Conservation (phyloP, 2,113 vertebrate species). For the Sorex fumeus region DNA sequence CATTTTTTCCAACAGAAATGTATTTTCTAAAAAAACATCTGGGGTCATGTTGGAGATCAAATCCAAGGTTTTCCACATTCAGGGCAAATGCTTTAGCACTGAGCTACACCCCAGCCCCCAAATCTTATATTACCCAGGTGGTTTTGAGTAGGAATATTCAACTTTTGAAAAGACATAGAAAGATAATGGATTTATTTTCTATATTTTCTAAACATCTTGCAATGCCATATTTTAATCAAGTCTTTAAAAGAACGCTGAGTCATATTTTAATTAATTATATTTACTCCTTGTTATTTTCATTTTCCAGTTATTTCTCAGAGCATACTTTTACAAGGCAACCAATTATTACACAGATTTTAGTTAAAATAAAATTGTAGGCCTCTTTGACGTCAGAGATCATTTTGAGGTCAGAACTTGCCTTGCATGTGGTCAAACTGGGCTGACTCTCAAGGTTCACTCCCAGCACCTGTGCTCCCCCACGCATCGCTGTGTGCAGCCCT, state of each 20-base stretch:
- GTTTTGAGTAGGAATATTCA: background rate
- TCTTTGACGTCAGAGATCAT: too few species aligned
- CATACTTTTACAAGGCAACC: constrained; percentile 15
- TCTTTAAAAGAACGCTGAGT: background rate
- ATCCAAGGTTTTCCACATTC: too few species aligned
- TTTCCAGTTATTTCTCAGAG: background rate
- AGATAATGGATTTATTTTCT: background rate
- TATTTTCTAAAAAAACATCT: too few species aligned
- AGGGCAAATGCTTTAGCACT: too few species aligned
- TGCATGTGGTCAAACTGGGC: too few species aligned
- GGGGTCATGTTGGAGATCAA: too few species aligned
- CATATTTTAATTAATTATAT: constrained; percentile 14
- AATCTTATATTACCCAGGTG: constrained; percentile 8
- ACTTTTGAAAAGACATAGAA: constrained; percentile 8
- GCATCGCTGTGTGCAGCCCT: too few species aligned
- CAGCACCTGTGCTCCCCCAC: too few species aligned
- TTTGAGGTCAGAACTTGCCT: too few species aligned
- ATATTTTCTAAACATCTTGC: constrained; percentile 18
- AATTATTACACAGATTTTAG: background rate
- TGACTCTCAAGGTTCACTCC: too few species aligned
- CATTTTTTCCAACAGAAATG: constrained; percentile 19
- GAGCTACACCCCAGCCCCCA: too few species aligned
- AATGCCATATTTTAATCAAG: background rate
- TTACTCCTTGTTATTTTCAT: background rate
- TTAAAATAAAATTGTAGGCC: background rate